These are phyloP conservation scores for Capreolus pygargus DNA, from an alignment of 2,113 vertebrate genomes.

Conservation along the genomic window DNA sequence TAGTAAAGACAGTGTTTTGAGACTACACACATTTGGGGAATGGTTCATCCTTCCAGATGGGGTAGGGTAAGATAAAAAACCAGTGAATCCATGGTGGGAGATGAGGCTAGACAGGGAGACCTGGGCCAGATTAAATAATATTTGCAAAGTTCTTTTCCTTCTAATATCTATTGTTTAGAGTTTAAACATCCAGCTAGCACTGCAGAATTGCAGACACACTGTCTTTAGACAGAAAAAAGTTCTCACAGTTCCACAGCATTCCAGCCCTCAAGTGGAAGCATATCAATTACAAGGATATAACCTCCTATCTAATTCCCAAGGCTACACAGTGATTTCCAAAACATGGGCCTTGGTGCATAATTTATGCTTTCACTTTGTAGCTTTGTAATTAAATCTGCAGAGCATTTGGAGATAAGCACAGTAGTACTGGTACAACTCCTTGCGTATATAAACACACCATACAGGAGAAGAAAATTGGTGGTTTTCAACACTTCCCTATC, in stretches of 20 bases:
- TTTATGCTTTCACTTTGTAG: slow-evolving; percentile 62
- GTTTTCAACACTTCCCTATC: neutral
- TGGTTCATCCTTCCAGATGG: neutral
- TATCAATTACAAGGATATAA: slow-evolving; percentile 55
- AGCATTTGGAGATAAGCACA: slow-evolving; percentile 21
- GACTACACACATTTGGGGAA: neutral
- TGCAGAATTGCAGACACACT: neutral
- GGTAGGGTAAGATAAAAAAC: neutral
- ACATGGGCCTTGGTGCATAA: slow-evolving; percentile 59
- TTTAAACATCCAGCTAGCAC: neutral
- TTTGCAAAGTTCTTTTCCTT: neutral
- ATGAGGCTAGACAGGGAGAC: neutral
- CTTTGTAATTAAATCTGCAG: slow-evolving; percentile 60
- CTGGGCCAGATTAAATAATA: neutral
- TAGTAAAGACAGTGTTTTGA: neutral
- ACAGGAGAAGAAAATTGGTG: neutral
- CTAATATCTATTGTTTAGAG: neutral
- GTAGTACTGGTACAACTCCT: neutral
- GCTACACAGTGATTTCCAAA: slow-evolving; percentile 57
- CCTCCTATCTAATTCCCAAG: slow-evolving; percentile 56
- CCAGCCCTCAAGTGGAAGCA: neutral
- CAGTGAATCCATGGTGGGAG: neutral
- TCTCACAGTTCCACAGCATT: neutral
- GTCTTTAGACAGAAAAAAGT: neutral
- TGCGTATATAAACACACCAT: neutral